Conservation (phyloP, 2,888 invertebrate species). For the Zygaena filipendulae region DNA sequence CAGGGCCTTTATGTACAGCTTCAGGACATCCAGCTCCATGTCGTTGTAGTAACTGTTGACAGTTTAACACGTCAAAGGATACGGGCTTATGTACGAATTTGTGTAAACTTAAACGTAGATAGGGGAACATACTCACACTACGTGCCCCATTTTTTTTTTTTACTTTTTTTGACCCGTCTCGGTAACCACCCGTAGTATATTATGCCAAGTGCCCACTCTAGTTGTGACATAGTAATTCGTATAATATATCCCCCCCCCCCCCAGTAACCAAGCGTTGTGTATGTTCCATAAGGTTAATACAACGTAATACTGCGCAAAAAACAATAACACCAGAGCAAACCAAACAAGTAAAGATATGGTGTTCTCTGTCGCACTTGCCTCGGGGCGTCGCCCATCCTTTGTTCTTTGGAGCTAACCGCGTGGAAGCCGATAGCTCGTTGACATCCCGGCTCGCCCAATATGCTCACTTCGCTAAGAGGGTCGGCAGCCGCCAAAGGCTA, state of each 20-base stretch:
- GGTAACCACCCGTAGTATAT: too few relatives aligned
- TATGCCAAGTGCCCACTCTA: too few relatives aligned
- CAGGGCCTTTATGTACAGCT: constrained; percentile 62
- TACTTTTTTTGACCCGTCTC: too few relatives aligned
- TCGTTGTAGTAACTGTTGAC: constrained; percentile 73
- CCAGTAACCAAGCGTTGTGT: too few relatives aligned
- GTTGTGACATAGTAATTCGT: too few relatives aligned
- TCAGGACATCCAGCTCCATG: constrained; percentile 74
- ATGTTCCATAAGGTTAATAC: too few relatives aligned
- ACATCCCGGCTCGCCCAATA: constrained; percentile 28
- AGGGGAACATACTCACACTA: too few relatives aligned
- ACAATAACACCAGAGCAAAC: too few relatives aligned
- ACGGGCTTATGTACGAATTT: neutral
- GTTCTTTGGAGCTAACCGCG: constrained; percentile 37
- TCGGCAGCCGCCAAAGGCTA: constrained; percentile 29
- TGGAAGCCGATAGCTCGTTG: constrained; percentile 38
- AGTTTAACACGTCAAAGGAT: neutral
- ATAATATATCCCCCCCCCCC: too few relatives aligned
- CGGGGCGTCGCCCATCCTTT: constrained; percentile 44
- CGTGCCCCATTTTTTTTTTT: too few relatives aligned
- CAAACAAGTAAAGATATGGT: too few relatives aligned
- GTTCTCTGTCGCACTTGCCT: constrained; percentile 22
- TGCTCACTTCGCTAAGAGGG: constrained; percentile 26
- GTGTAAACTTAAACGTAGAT: neutral
- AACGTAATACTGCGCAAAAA: too few relatives aligned